A percentile compares a stretch with the other conserved stretches of the same genome.
Evolutionary conservation across 2,888 invertebrate species (phyloP).

Genomic region (Osedax fenrisi): DNA sequence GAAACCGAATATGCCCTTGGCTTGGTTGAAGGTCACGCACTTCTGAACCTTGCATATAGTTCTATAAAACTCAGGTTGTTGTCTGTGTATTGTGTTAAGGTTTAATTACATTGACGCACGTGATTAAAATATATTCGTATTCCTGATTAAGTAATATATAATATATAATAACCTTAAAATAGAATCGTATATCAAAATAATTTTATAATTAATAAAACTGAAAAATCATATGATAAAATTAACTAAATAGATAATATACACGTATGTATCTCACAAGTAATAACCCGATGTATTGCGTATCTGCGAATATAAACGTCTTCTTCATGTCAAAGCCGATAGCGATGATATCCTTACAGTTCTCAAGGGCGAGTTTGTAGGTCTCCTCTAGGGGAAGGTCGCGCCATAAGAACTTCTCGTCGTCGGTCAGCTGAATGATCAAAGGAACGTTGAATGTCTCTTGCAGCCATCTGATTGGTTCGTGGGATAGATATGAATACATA

Average conservation of each 20-base stretch:
- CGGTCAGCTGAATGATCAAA: conserved; percentile 86
- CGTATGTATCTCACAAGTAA: no score
- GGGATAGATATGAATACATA: background rate
- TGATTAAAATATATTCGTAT: no score
- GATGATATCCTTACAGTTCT: conserved; percentile 94
- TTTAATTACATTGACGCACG: conserved; percentile 36
- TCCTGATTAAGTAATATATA: no score
- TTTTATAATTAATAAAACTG: no score
- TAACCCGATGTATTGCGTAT: conserved; percentile 83
- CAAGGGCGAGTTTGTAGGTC: conserved; percentile 66
- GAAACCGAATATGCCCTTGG: conserved; percentile 94
- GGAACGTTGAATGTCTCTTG: conserved; percentile 93
- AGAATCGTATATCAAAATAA: no score
- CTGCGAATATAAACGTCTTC: conserved; percentile 91
- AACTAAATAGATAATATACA: no score
- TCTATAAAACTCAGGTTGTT: conserved; percentile 77
- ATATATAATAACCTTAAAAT: no score
- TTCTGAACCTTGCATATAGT: conserved; percentile 84
- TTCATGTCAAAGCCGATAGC: conserved; percentile 83
- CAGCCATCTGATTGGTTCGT: conserved; percentile 62
- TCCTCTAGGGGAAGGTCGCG: conserved; percentile 80
- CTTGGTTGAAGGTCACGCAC: conserved; percentile 90
- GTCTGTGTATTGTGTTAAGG: no score
- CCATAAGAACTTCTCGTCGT: conserved; percentile 96
- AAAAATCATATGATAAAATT: no score